phyloP scores from a whole-genome alignment of 2,113 vertebrate genomes.

The Pagrus major region DNA sequence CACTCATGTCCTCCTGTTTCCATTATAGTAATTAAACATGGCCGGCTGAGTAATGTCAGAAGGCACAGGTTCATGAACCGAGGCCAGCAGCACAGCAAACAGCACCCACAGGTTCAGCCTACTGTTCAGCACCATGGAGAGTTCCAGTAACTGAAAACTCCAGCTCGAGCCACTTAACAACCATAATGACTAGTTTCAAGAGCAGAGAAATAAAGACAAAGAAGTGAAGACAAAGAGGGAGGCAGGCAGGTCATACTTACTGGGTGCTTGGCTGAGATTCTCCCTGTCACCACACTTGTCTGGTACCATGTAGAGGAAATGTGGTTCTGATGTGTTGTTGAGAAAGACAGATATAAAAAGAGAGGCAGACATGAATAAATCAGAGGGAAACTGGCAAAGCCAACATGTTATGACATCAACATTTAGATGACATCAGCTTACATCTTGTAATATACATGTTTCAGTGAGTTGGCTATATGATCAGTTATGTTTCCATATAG shows the following conservation, averaged over 20 bases:
- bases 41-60: neutral
- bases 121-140: conserved; percentile 65
- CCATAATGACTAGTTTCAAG: neutral
- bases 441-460: neutral
- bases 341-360: conserved; percentile 59
- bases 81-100: neutral
- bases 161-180: neutral
- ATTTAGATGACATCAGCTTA: neutral
- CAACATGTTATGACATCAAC: neutral
- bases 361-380: conserved; percentile 50
- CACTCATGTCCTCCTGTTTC: neutral
- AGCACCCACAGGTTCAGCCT: neutral
- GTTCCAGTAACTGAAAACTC: conserved; percentile 16
- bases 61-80: neutral
- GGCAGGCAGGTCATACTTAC: conserved; percentile 80
- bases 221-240: neutral
- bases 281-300: conserved; percentile 91
- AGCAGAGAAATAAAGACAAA: neutral
- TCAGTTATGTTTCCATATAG: conserved; percentile 6
- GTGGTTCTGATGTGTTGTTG: conserved; percentile 65
- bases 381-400: neutral
- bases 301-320: conserved; percentile 83
- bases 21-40: neutral
- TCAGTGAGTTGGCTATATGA: neutral
- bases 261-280: conserved; percentile 91